Base-by-base conservation (phyloP, 1,140 invertebrate genomes). In the Brachionus rotundiformis region DNA sequence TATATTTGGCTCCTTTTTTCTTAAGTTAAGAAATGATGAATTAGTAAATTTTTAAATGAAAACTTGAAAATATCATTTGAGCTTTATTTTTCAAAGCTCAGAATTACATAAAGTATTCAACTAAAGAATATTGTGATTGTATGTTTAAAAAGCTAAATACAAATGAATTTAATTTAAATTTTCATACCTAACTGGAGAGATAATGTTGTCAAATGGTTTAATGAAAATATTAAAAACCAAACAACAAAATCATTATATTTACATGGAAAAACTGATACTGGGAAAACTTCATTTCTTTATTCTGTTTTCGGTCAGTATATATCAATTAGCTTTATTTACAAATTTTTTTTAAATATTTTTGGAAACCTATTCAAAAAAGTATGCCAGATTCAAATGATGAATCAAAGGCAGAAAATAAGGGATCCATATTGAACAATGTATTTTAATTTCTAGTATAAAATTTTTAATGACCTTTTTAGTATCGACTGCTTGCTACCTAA, bases 121-220 rank as follows among this genome's bases (percentile, higher is more conserved):
- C 59, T 0, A 63, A 65, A 65, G 61, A 65, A 65, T 27, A 65
- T 25, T 65, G 3, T n/a, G 61, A 36, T n/a, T 65, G 61, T 13
- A 65, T 65, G 61, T 65, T 65, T 31, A 65, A 36, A 65, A 65
- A 65, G 13, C 10, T 65, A 5, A 31, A 65, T 65, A 25, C 3
- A 23, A 23, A 63, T 25, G 11, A 63, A 25, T 63, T 63, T 25
- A 23, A 27, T 63, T 27, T 63, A 11, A 63, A 63, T 25, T 63
- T 25, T 63, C 16, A 63, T 25, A 63, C 27, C 11, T 2, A 63
- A 63, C n/a, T 63, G 61, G 61, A 63, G 61, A n/a, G 61, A 63
- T 63, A 3, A 3, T 3, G 61, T 63, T n/a, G 23, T 63, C 10
- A n/a, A 29, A 4, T 63, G 61, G 61, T 63, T 4, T 29, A 63